phyloP scores from a whole-genome alignment of 2,797 vertebrate species.

The Channallabes apus region DNA sequence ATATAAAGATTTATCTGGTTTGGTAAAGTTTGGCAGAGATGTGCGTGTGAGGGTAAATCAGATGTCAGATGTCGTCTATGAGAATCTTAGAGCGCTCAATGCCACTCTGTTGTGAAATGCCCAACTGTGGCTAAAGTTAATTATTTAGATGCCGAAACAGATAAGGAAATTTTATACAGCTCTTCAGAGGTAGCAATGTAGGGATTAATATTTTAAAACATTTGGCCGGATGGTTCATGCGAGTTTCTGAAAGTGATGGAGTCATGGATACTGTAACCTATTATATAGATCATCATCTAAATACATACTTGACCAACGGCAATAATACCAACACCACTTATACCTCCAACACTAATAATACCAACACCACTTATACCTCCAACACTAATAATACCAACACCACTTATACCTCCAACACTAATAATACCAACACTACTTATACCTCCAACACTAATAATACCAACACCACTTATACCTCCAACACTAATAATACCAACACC shows the following conservation, averaged over 20 bases:
- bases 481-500: too few relatives aligned
- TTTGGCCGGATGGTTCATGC: too few relatives aligned
- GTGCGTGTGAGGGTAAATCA: background rate
- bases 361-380: background rate
- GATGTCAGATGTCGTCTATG: slow-evolving; percentile 3
- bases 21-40: background rate
- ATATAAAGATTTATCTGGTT: background rate
- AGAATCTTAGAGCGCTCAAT: slow-evolving; percentile 8
- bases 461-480: too few relatives aligned
- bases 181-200: background rate
- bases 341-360: background rate
- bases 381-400: background rate
- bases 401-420: too few relatives aligned
- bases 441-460: too few relatives aligned
- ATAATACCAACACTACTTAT: too few relatives aligned
- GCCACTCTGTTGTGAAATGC: slow-evolving; percentile 22
- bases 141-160: slow-evolving; percentile 27
- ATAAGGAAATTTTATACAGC: slow-evolving; percentile 22
- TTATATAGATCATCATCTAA: background rate
- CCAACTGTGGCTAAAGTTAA: slow-evolving; percentile 30
- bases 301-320: background rate
- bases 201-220: too few relatives aligned
- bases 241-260: background rate
- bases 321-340: background rate
- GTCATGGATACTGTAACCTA: background rate